Percentiles rank a stretch among this genome's conserved stretches.
These are phyloP conservation scores for Cettia cetti DNA, from an alignment of 2,113 vertebrate species.

Conservation along the genomic window DNA sequence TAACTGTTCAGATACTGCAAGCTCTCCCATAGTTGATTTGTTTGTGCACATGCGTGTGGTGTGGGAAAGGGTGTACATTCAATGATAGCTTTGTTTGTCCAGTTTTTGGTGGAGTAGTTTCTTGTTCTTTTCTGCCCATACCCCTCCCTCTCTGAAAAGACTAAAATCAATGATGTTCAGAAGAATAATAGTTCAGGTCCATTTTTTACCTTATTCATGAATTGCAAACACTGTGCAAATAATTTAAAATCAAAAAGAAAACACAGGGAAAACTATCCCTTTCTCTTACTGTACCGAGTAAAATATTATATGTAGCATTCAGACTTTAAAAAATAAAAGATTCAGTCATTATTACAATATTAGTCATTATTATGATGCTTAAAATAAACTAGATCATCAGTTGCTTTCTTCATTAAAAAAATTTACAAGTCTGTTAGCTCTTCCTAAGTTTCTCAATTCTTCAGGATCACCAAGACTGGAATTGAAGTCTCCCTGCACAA, in stretches of 20 bases:
- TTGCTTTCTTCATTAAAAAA: neutral
- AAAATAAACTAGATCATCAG: neutral
- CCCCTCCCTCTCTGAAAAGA: neutral
- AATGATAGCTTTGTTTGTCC: neutral
- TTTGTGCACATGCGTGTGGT: neutral
- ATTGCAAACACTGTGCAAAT: neutral
- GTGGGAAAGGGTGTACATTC: neutral
- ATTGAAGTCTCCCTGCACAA: neutral
- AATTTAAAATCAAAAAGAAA: neutral
- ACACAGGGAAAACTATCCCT: neutral
- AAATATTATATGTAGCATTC: neutral
- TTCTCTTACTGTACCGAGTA: neutral
- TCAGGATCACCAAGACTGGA: neutral
- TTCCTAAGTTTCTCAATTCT: neutral
- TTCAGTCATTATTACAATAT: neutral
- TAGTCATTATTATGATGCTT: neutral
- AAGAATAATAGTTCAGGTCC: neutral
- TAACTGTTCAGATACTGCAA: neutral
- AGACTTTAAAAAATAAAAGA: neutral
- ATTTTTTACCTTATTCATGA: neutral
- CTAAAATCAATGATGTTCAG: neutral
- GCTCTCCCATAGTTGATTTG: neutral
- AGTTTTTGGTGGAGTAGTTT: neutral
- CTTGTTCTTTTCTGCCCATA: neutral
- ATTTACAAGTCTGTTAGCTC: neutral